These are phyloP conservation scores for Alcis repandata DNA, from an alignment of 2,888 invertebrate genomes.

Conservation along the genomic window DNA sequence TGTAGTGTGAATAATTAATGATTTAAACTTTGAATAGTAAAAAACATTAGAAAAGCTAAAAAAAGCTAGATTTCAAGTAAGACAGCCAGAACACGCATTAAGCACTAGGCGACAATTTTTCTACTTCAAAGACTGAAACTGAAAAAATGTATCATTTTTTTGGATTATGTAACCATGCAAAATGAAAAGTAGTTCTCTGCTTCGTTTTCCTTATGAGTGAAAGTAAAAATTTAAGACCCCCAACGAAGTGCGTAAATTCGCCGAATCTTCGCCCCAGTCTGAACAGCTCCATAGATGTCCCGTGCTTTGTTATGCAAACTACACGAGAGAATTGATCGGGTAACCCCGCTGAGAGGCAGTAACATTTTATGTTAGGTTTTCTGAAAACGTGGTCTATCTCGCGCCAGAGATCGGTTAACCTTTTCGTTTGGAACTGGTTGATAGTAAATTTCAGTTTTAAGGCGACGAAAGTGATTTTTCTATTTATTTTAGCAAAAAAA, in stretches of 20 bases:
- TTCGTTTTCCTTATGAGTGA: neutral
- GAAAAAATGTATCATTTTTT: too few relatives aligned
- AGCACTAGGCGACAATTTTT: too few relatives aligned
- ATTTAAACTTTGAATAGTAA: too few relatives aligned
- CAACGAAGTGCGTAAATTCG: neutral
- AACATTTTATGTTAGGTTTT: slow-evolving; percentile 33
- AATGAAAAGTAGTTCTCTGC: too few relatives aligned
- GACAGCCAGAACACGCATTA: too few relatives aligned
- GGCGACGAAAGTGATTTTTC: neutral
- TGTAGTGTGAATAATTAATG: too few relatives aligned
- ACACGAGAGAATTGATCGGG: slow-evolving; percentile 33
- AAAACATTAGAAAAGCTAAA: too few relatives aligned
- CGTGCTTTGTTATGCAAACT: slow-evolving; percentile 42
- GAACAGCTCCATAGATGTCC: slow-evolving; percentile 23
- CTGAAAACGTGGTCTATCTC: slow-evolving; percentile 29
- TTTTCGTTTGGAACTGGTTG: slow-evolving; percentile 3
- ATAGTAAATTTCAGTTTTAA: neutral
- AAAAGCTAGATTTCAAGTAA: too few relatives aligned
- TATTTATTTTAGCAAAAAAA: neutral
- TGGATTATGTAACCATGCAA: too few relatives aligned
- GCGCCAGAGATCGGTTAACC: slow-evolving; percentile 3
- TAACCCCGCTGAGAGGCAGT: slow-evolving; percentile 19
- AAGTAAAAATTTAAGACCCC: neutral
- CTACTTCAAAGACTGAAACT: too few relatives aligned
- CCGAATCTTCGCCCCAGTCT: neutral